Conservation (phyloP, 1,140 invertebrate species). For the Solenopsis invicta region DNA sequence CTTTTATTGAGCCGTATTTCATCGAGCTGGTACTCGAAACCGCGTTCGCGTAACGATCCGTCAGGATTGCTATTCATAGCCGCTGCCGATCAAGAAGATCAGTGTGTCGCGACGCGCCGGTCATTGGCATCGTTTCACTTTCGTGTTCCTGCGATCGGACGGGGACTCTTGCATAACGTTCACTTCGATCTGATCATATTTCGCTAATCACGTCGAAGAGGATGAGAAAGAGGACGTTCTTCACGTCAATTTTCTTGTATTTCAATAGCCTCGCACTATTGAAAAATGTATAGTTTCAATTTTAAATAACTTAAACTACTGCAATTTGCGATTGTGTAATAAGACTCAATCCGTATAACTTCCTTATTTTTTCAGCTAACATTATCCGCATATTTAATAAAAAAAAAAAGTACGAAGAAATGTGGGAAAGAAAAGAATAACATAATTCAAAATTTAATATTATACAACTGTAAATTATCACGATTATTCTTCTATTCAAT, state of each 20-base stretch:
- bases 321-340: not conserved
- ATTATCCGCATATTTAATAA: not conserved
- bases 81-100: constrained; percentile 63
- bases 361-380: not conserved
- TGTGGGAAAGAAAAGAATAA: not conserved
- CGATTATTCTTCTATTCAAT: constrained; percentile 7
- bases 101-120: constrained; percentile 22
- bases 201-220: not conserved
- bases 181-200: constrained; percentile 4
- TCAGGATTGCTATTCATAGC: constrained; percentile 25
- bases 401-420: not conserved
- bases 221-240: not conserved
- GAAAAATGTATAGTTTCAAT: not conserved
- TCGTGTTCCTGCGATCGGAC: not conserved
- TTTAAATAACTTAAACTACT: not conserved
- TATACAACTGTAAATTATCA: not conserved
- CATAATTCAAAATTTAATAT: not conserved
- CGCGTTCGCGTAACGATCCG: constrained; percentile 67
- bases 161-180: not conserved
- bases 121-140: constrained; percentile 5
- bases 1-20: constrained; percentile 78
- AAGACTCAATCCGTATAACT: not conserved
- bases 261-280: not conserved
- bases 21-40: constrained; percentile 61
- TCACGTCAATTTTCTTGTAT: constrained; percentile 1